Evolutionary conservation across 1,140 invertebrate species (phyloP).

Genomic region (Lucilia cuprina): DNA sequence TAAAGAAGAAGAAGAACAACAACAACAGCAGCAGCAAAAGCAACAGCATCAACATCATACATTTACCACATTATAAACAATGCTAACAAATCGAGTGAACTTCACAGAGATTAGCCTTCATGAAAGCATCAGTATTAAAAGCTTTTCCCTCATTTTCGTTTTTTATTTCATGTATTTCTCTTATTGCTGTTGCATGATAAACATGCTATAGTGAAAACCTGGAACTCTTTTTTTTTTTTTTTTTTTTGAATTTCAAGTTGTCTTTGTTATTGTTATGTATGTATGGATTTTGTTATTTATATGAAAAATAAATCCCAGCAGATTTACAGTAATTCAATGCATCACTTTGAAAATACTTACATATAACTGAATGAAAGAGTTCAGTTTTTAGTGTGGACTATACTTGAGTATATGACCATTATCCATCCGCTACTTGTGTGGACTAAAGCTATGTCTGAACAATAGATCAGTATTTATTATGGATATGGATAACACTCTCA

Average conservation of each 20-base stretch:
- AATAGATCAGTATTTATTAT: too few relatives aligned
- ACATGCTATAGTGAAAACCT: slow-evolving; percentile 54
- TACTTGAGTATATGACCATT: too few relatives aligned
- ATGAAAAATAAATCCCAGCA: too few relatives aligned
- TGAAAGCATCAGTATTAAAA: slow-evolving; percentile 63
- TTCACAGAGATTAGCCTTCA: slow-evolving; percentile 63
- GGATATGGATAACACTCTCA: too few relatives aligned
- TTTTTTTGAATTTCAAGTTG: not conserved
- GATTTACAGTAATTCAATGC: too few relatives aligned
- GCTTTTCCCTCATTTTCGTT: slow-evolving; percentile 46
- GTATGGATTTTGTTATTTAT: slow-evolving; percentile 30
- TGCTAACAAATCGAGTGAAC: slow-evolving; percentile 61
- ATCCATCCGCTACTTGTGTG: too few relatives aligned
- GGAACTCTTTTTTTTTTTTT: slow-evolving; percentile 42
- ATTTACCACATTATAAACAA: slow-evolving; percentile 47
- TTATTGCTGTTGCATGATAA: slow-evolving; percentile 39
- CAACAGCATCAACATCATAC: slow-evolving; percentile 5
- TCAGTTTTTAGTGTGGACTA: too few relatives aligned
- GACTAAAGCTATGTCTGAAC: too few relatives aligned
- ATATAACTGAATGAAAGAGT: too few relatives aligned
- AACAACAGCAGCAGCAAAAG: not conserved
- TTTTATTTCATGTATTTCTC: slow-evolving; percentile 41
- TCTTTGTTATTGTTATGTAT: slow-evolving; percentile 15
- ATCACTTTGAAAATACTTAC: too few relatives aligned
- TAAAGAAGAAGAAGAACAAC: slow-evolving; percentile 1